A percentile compares a stretch with the other conserved stretches of the same genome.
Evolutionary conservation across 2,797 vertebrate species (phyloP).

Genomic region (Nasua narica): DNA sequence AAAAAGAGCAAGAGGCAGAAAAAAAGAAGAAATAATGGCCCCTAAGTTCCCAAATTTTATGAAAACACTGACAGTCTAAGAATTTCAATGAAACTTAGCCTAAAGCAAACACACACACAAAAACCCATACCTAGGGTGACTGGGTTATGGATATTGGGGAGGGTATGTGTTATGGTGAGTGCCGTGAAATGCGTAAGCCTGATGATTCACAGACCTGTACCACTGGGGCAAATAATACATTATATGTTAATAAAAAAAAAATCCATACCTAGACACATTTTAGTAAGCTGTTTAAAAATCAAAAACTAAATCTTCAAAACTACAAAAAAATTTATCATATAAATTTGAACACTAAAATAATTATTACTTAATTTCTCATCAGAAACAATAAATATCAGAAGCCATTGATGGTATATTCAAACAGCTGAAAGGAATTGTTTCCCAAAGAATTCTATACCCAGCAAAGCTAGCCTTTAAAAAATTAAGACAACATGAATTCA

Average conservation of each 20-base stretch:
- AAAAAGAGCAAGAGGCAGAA: not conserved
- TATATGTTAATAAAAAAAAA: not conserved
- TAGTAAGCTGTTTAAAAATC: not conserved
- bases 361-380: not conserved
- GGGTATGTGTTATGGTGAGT: too few species aligned
- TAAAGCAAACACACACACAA: not conserved
- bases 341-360: not conserved
- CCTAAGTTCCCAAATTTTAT: not conserved
- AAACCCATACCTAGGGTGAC: not conserved
- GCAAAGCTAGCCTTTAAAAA: constrained; percentile 18
- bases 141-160: too few species aligned
- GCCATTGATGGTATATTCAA: not conserved
- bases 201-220: too few species aligned
- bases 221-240: too few species aligned
- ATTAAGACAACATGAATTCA: not conserved
- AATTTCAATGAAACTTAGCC: not conserved
- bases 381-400: not conserved
- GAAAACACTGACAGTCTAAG: not conserved
- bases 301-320: constrained; percentile 8
- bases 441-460: not conserved
- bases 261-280: not conserved
- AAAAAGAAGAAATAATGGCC: not conserved
- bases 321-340: not conserved
- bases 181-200: too few species aligned
- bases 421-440: not conserved